Base-by-base conservation (phyloP, 2,888 invertebrate genomes). In the Autographa pulchrina region DNA sequence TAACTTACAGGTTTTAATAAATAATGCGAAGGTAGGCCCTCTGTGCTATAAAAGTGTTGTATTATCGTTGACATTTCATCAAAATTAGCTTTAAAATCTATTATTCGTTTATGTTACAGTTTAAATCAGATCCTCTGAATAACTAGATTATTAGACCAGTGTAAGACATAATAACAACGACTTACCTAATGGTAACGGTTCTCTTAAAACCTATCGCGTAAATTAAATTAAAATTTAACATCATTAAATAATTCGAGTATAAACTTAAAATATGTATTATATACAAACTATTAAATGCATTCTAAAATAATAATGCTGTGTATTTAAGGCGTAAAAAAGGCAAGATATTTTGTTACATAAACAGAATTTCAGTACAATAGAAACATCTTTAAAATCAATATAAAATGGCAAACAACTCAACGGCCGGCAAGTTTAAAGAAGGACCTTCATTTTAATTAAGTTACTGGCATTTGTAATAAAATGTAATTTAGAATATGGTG, bases 281-380 rank as follows among this genome's bases (percentile, higher is more conserved):
- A 82, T 85, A 88, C 82, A 85, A 81, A 81, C 82, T 86, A 87
- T 79, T 89, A 88, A 89, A 89, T 88, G 87, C 87, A 82, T 79
- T 81, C 65, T 73, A 82, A 79, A 77, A 78, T 76, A 80, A 80
- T 77, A 86, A 83, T 80, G 83, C 85, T 85, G 86, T 85, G 80
- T 74, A 70, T 60, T 68, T 73, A 68, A 70, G 67, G 62, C 72
- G 48, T 78, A 62, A 76, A 74, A 70, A 85, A 72, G 92, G 92
- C 92, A 92, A 92, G 92, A 87, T 81, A 80, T 72, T 25, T 75
- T 82, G 82, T 87, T 87, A 89, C 87, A 90, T 88, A 86, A 69
- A 70, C 70, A 58, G 70, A 54, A 63, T 58, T 35, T 62, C 43
- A 48, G n/a, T 38, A 61, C 38, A 65, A 35, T 2, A 18, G 2